Percentiles rank a stretch among this genome's conserved stretches.
These are phyloP conservation scores for Phoxinus dragarum DNA, from an alignment of 2,797 vertebrate species.

Conservation along the genomic window DNA sequence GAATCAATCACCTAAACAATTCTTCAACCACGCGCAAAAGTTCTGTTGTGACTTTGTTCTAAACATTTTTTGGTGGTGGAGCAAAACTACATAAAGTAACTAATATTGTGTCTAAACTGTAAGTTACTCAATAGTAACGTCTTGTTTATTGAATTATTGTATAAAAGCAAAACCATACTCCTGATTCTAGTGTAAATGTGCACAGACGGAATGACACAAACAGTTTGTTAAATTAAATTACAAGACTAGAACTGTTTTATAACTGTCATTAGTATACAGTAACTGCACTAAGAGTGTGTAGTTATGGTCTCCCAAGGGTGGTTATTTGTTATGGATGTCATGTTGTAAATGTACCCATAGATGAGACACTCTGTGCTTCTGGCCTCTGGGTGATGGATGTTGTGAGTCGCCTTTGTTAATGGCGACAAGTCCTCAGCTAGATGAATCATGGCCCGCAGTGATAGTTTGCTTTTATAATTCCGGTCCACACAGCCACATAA, in stretches of 20 bases:
- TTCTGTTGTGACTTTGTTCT: neutral
- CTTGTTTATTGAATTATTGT: neutral
- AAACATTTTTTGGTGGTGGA: neutral
- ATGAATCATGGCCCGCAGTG: slow-evolving; percentile 39
- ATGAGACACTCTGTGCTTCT: slow-evolving; percentile 32
- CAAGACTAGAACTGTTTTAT: slow-evolving; percentile 5
- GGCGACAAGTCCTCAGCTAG: slow-evolving; percentile 23
- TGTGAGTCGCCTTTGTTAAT: slow-evolving; percentile 44
- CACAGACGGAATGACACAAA: neutral
- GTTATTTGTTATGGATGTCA: slow-evolving; percentile 45
- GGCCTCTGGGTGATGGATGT: slow-evolving; percentile 38
- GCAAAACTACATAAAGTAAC: neutral
- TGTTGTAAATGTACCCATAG: slow-evolving; percentile 29
- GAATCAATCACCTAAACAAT: neutral
- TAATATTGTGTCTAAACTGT: neutral
- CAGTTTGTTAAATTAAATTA: neutral
- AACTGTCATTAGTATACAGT: slow-evolving; percentile 18
- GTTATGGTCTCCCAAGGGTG: slow-evolving; percentile 17
- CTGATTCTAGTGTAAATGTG: neutral
- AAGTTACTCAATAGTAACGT: neutral
- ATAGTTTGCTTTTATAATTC: slow-evolving; percentile 44
- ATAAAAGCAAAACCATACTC: neutral
- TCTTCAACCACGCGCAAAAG: neutral
- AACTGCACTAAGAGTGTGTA: slow-evolving; percentile 35
- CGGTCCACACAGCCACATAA: slow-evolving; percentile 28